A percentile compares a stretch with the other conserved stretches of the same genome.
These are phyloP conservation scores for Aradus depressus DNA, from an alignment of 2,888 invertebrate species.

Conservation along the genomic window DNA sequence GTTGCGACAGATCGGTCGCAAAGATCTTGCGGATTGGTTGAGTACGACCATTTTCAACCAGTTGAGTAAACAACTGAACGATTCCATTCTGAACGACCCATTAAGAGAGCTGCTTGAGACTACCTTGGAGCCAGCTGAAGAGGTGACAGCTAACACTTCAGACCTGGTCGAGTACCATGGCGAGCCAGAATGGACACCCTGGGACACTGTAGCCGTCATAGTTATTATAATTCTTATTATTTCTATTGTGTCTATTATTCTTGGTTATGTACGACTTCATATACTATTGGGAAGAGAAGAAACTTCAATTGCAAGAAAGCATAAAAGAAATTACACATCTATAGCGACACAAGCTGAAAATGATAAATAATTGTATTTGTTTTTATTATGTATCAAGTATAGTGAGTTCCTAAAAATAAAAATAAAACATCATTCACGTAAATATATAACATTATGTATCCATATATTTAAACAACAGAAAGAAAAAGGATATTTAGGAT, in stretches of 20 bases:
- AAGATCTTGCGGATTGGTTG: constrained; percentile 18
- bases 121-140: background rate
- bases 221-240: background rate
- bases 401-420: no score
- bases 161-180: constrained; percentile 6
- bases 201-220: constrained; percentile 6
- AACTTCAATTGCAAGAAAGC: no score
- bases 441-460: no score
- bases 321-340: constrained; percentile 1
- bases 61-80: constrained; percentile 4
- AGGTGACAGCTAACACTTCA: background rate
- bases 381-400: no score
- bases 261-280: background rate
- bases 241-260: background rate
- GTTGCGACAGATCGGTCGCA: constrained; percentile 15
- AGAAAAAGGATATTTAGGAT: no score
- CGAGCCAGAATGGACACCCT: constrained; percentile 10
- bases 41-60: constrained; percentile 14
- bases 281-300: background rate
- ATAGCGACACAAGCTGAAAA: constrained; percentile 1
- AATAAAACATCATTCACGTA: no score
- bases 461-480: no score
- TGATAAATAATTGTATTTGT: no score
- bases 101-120: background rate
- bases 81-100: constrained; percentile 7